Conservation (phyloP, 2,797 vertebrate genomes). For the Smutsia gigantea region DNA sequence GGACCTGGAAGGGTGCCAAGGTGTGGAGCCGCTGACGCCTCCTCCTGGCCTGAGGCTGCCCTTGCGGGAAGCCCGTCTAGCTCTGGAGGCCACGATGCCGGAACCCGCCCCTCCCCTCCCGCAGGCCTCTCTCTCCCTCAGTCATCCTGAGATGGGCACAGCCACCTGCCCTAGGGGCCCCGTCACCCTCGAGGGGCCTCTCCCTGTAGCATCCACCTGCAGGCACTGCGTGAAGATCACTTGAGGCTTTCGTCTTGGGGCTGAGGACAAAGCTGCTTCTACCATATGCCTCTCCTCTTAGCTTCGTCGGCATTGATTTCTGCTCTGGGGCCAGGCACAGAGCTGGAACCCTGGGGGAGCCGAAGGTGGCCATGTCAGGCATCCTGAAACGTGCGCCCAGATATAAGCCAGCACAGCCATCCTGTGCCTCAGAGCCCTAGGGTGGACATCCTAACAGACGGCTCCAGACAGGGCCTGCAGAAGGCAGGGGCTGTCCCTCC, state of each 20-base stretch:
- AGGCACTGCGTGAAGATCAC: accelerated
- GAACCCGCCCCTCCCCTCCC: neutral
- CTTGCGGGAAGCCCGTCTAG: accelerated
- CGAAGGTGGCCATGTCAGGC: neutral
- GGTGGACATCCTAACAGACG: accelerated
- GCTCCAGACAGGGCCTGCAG: no score
- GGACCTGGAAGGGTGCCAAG: neutral
- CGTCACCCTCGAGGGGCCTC: accelerated
- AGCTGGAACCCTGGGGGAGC: neutral
- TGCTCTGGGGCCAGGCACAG: neutral
- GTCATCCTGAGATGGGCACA: neutral
- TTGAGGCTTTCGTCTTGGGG: no score
- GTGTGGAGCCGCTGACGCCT: accelerated
- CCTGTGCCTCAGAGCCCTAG: accelerated
- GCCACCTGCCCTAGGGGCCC: no score
- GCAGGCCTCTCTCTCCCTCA: accelerated
- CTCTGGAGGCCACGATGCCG: neutral
- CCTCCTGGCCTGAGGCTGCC: neutral
- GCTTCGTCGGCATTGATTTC: accelerated
- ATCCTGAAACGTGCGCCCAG: accelerated
- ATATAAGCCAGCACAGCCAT: accelerated
- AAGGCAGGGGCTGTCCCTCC: no score
- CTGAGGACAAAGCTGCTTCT: neutral
- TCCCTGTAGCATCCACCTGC: no score
- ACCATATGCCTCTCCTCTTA: neutral